Evolutionary conservation across 2,113 vertebrate species (phyloP), one percentile per base, ranked within the genome.

Genomic region (Gymnocephalus cernua): DNA sequence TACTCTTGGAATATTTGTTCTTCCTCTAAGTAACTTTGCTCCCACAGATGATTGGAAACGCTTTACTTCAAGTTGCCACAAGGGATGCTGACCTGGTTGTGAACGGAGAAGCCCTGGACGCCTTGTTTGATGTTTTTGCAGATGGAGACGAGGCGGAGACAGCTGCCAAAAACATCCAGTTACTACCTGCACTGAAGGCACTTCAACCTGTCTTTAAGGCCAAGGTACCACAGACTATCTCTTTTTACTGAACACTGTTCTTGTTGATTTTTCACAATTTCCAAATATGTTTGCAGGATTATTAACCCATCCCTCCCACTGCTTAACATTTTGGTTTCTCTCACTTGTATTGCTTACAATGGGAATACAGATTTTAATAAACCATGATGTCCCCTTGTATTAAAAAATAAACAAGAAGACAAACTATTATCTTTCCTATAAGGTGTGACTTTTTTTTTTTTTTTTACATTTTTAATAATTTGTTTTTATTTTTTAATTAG

Each of bases 61-160:
- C 96, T 66, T 96, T 99, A 82, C 96, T 99, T 54, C 95, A 96
- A 56, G 96, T 99, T 7, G 96, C 96, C 27, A 94, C 94, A 11
- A 97, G 91, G 86, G 98, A 99, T 15, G 29, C 92, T 19, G 96
- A 96, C 75, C 95, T 99, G 41, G 96, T 99, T 29, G 98, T 98
- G 35, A 95, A 95, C 4, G 98, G 98, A 54, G 98, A 98, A 91
- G 97, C 97, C 14, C 93, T 99, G 73, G 98, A 99, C 61, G 98
- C 98, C 38, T 91, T 99, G 86, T 97, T 99, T 75, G 98, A 99
- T 32, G 97, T 99, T 21, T 99, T 99, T 83, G 98, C 97, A 2
- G 98, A 99, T 61, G 98, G 98, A 10, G 86, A 94, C 62, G 97
- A 98, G 91, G 97, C 98, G 0, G 97, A 99, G 91, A 93, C 71